These are phyloP conservation scores for Dynastes maya DNA, from an alignment of 2,888 invertebrate species.

Conservation along the genomic window DNA sequence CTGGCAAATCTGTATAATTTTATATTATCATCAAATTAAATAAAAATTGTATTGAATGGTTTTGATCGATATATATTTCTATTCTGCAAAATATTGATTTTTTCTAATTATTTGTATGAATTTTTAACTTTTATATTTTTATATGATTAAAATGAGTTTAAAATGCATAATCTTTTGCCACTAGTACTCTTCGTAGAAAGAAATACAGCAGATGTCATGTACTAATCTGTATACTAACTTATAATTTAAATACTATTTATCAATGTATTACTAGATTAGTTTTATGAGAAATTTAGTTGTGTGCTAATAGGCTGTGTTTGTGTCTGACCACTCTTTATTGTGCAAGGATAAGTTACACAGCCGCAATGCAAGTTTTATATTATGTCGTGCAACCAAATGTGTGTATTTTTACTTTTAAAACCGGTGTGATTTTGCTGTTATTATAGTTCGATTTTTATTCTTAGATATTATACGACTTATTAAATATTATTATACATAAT, in stretches of 20 bases:
- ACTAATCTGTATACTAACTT: conserved; percentile 16
- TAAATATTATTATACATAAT: conserved; percentile 16
- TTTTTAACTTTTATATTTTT: conserved; percentile 2
- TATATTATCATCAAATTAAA: too few relatives aligned
- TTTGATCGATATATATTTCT: conserved; percentile 1
- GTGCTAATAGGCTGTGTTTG: conserved; percentile 9
- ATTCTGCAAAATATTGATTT: background rate
- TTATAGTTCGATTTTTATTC: conserved; percentile 19
- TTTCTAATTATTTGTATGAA: background rate
- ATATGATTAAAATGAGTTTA: background rate
- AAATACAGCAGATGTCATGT: background rate
- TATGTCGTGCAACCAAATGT: conserved; percentile 24
- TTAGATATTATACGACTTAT: conserved; percentile 18
- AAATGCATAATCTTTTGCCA: background rate
- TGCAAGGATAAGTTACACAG: background rate
- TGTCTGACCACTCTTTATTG: conserved; percentile 9
- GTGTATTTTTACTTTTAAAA: conserved; percentile 26
- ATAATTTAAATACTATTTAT: conserved; percentile 15
- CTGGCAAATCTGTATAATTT: too few relatives aligned
- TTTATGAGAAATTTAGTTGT: conserved; percentile 14
- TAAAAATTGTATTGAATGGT: too few relatives aligned
- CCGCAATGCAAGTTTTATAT: conserved; percentile 25
- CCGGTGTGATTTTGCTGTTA: conserved; percentile 41
- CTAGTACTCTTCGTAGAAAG: background rate
- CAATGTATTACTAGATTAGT: conserved; percentile 29